Evolutionary conservation across 2,797 vertebrate genomes (phyloP).

Genomic region (Cyprinella venusta): DNA sequence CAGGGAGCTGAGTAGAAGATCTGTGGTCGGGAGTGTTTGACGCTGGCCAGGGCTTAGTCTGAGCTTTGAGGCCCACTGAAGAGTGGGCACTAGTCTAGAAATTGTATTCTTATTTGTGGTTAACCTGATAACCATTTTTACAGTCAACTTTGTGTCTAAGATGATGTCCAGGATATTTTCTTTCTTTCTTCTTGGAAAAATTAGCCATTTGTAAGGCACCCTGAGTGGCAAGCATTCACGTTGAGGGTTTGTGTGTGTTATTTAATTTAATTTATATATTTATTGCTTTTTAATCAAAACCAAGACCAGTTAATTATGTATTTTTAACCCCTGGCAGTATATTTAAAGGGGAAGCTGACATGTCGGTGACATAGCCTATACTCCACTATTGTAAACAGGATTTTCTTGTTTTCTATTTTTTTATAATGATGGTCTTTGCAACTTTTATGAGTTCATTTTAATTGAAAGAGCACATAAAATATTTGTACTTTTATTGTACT

Average conservation of each 20-base stretch:
- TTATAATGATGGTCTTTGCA: not conserved
- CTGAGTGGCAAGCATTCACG: slow-evolving; percentile 9
- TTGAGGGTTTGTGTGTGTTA: not conserved
- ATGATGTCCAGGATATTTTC: slow-evolving; percentile 10
- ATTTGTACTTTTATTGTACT: not conserved
- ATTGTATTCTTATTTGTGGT: slow-evolving; percentile 26
- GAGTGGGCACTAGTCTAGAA: slow-evolving; percentile 34
- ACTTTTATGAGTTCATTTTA: not conserved
- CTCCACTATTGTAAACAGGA: not conserved
- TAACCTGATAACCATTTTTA: slow-evolving; percentile 45
- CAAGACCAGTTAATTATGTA: not conserved
- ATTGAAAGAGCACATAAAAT: not conserved
- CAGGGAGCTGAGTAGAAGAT: slow-evolving; percentile 61
- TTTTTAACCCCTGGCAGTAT: not conserved
- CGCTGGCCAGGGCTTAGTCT: slow-evolving; percentile 42
- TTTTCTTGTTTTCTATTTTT: not conserved
- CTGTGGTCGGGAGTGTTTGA: slow-evolving; percentile 42
- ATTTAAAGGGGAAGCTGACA: not conserved
- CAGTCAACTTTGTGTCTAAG: slow-evolving; percentile 21
- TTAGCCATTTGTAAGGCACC: not conserved
- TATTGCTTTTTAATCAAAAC: not conserved
- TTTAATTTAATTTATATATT: not conserved
- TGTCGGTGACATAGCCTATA: not conserved
- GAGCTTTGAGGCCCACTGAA: slow-evolving; percentile 24
- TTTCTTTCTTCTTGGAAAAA: slow-evolving; percentile 29